Percentiles rank a stretch among this genome's conserved stretches.
Evolutionary conservation across 2,888 invertebrate genomes (phyloP).

Genomic region (Lepidonotus clava): DNA sequence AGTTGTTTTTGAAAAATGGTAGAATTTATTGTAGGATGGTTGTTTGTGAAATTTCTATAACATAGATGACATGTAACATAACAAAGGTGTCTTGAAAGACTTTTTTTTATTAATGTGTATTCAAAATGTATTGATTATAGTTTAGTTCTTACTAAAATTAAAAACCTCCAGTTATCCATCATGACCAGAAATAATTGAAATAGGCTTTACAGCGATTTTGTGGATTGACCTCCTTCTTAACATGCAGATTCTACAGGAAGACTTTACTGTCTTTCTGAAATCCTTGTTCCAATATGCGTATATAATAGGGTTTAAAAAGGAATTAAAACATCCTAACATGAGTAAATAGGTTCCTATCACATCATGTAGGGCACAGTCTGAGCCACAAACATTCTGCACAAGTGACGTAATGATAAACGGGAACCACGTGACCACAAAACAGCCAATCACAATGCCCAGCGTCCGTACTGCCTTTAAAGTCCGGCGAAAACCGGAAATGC

Average conservation of each 20-base stretch:
- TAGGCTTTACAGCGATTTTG: not conserved
- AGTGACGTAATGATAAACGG: conserved; percentile 14
- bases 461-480: conserved; percentile 18
- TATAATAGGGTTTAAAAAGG: conserved; percentile 21
- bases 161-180: not conserved
- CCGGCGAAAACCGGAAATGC: not conserved
- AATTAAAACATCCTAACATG: not conserved
- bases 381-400: conserved; percentile 10
- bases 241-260: not conserved
- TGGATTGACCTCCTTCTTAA: not conserved
- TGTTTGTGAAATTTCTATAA: too few relatives aligned
- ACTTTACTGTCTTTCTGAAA: not conserved
- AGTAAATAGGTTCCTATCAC: conserved; percentile 22
- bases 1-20: too few relatives aligned
- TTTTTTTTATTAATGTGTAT: too few relatives aligned
- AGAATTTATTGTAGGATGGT: too few relatives aligned
- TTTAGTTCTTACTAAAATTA: too few relatives aligned
- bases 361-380: conserved; percentile 1
- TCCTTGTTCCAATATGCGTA: conserved; percentile 41
- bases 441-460: not conserved
- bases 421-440: conserved; percentile 10
- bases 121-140: too few relatives aligned
- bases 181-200: not conserved
- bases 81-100: too few relatives aligned
- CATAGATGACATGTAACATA: too few relatives aligned